Evolutionary conservation across 2,888 invertebrate genomes (phyloP), one percentile per base, ranked within the genome.

Genomic region (Chirona hameri): DNA sequence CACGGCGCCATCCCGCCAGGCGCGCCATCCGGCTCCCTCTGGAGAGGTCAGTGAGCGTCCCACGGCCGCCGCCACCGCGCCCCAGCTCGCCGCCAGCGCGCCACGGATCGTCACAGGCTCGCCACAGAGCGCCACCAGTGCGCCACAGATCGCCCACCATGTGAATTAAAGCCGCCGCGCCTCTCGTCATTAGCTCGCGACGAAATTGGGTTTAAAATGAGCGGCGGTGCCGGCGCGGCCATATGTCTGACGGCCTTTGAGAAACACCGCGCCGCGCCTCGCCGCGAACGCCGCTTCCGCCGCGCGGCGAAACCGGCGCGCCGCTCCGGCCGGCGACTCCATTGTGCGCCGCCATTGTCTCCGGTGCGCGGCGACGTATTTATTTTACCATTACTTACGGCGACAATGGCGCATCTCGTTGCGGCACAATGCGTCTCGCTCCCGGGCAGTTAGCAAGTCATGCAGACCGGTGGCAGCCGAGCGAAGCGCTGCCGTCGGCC

Each of bases 141-240:
- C 14, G 69, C 69, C 69, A 9, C 69, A 12, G 52, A 52, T 52
- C 52, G 52, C 52, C 52, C 5, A 27, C 76, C 39, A 76, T 72
- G 76, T 39, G 76, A 76, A 76, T 76, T 76, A 46, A 76, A 39
- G 46, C 46, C 76, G 76, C 39, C 46, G 46, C 46, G 52, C 52
- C 52, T 52, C 27, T 39, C 76, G 76, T 39, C 46, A 76, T 76
- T 76, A 76, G 24, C 9, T 24, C 24, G 14, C 46, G 46, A 24
- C 24, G 76, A 76, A 76, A 46, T 76, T 76, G 46, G 76, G 76
- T 76, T 76, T 76, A 76, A 76, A 76, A 46, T 76, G 76, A 76
- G 46, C 46, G 0, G 76, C 46, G 76, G 76, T 39, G 31, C 3
- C n/a, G n/a, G 65, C 46, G 39, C 24, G 9, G 46, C 46, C 76